Evolutionary conservation across 2,797 vertebrate species (phyloP), one percentile per base, ranked within the genome.

Genomic region (Tragopan temminckii): DNA sequence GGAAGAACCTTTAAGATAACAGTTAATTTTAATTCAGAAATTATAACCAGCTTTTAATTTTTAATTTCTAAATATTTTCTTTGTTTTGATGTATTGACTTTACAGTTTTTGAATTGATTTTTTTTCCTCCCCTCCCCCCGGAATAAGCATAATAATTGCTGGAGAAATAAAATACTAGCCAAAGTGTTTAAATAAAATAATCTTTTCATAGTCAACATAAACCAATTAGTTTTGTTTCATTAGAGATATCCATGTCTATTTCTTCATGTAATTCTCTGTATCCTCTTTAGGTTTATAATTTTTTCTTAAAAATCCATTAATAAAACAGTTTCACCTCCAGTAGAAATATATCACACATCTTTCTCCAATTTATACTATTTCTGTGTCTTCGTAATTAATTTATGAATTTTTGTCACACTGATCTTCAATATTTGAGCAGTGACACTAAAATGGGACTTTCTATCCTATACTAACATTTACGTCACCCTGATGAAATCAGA

Each of bases 381-480:
- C 45, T 80, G 6, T 12, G 48, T 82, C 38, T 82, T 69, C 5
- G 6, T 29, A 50, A 69, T 84, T 80, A 72, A 78, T 94, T 80
- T 55, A 63, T 55, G 0, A 91, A 76, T 76, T 69, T 36, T 31
- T 84, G 36, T 20, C 85, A 9, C 35, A 71, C 4, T 83, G 55
- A 12, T 48, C 40, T 78, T 92, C 55, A 84, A 38, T 81, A 91
- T 33, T 64, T 88, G 9, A 83, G 20, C 35, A 82, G 13, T 57
- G 42, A 66, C 36, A 83, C 2, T 33, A 48, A 62, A 20, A 42
- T n/a, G 25, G 55, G 1, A 5, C n/a, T 55, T 89, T 61, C 10
- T 27, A n/a, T 78, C 85, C 45, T 85, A 33, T 23, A 42, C 21
- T 68, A 89, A 85, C 45, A 90, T 71, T 89, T 88, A 48, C 20